Conservation (phyloP, 2,113 vertebrate genomes). For the Labeo catla region DNA sequence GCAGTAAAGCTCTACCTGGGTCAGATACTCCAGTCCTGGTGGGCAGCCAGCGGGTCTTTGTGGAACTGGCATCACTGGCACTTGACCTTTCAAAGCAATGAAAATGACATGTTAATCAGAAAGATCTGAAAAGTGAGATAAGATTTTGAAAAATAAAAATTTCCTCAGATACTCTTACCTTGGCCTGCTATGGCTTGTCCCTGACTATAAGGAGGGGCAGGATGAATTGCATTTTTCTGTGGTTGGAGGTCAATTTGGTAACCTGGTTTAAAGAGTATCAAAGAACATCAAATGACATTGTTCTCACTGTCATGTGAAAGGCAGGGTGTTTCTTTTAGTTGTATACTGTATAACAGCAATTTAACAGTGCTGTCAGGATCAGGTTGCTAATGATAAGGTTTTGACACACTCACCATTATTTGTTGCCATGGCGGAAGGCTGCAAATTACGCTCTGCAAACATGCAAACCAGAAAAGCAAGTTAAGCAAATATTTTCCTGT, state of each 20-base stretch:
- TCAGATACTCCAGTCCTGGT: conserved; percentile 66
- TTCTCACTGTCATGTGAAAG: background rate
- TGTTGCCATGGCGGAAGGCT: background rate
- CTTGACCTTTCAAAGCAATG: conserved; percentile 17
- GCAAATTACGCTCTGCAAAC: background rate
- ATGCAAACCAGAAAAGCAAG: conserved; percentile 24
- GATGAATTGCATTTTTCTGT: conserved; percentile 12
- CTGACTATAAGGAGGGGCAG: conserved; percentile 19
- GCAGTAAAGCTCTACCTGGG: conserved; percentile 51
- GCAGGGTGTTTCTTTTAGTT: background rate
- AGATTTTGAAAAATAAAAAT: background rate
- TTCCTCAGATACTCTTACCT: background rate
- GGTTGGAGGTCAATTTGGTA: conserved; percentile 39
- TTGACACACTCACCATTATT: conserved; percentile 32
- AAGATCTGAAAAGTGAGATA: background rate
- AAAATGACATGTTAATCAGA: background rate
- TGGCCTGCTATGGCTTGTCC: conserved; percentile 44
- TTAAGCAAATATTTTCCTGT: background rate
- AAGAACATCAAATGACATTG: background rate
- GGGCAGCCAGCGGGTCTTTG: conserved; percentile 58
- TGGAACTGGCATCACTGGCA: conserved; percentile 53
- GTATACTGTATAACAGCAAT: background rate
- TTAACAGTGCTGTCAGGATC: conserved; percentile 9
- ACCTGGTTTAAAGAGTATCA: conserved; percentile 6
- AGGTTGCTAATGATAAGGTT: conserved; percentile 14